Conservation (phyloP, 2,797 vertebrate genomes). For the Vireo griseus region DNA sequence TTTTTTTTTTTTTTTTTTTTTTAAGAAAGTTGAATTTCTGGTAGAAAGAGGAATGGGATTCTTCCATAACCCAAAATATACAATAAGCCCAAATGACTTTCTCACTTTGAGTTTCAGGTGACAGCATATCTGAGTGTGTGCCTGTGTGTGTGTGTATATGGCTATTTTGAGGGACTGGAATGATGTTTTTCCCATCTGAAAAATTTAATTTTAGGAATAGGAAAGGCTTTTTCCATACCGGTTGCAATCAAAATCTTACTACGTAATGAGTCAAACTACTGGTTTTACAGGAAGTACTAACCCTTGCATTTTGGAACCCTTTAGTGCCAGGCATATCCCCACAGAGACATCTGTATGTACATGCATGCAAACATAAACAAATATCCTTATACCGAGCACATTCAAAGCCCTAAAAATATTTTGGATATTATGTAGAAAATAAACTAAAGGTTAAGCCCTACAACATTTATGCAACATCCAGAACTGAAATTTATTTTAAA, state of each 20-base stretch:
- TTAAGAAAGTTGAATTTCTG: neutral
- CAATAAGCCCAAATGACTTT: neutral
- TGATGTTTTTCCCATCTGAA: neutral
- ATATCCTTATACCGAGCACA: neutral
- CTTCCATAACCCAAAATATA: neutral
- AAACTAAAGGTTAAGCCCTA: neutral
- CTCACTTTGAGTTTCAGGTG: neutral
- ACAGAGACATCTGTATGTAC: fast-evolving
- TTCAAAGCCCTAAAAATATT: neutral
- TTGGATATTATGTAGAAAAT: neutral
- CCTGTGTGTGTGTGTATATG: neutral
- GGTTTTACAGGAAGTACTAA: neutral
- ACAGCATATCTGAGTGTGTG: neutral
- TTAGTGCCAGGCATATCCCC: neutral
- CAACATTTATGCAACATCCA: neutral
- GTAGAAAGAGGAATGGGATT: neutral
- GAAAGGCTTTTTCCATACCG: neutral
- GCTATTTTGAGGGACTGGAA: neutral
- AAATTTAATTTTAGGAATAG: neutral
- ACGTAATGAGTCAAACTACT: neutral
- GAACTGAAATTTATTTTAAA: neutral
- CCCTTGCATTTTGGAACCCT: neutral
- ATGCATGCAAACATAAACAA: neutral
- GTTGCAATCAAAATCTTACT: neutral
- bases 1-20: neutral